A percentile compares a stretch with the other conserved stretches of the same genome.
These are phyloP conservation scores for Embidobia sp. DNA, from an alignment of 2,888 invertebrate species.

Conservation along the genomic window DNA sequence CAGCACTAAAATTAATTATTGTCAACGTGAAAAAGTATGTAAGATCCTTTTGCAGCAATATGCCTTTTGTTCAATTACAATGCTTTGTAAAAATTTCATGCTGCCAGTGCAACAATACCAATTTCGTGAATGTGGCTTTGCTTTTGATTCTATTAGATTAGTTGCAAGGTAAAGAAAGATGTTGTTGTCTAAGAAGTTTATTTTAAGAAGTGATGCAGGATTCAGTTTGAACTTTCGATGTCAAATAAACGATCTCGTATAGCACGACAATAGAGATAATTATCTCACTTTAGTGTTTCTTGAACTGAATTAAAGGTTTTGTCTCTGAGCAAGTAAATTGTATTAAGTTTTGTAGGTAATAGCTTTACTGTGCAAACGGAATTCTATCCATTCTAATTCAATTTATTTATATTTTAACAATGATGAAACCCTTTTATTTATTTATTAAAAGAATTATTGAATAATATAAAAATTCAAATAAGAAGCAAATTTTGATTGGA, in stretches of 20 bases:
- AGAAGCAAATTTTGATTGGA: no score
- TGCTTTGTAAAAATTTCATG: slow-evolving; percentile 18
- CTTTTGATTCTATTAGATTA: slow-evolving; percentile 23
- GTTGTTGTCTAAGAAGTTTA: slow-evolving; percentile 26
- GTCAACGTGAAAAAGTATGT: slow-evolving; percentile 61
- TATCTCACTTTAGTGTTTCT: not conserved
- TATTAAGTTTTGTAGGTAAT: not conserved
- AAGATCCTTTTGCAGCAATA: slow-evolving; percentile 12
- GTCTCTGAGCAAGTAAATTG: not conserved
- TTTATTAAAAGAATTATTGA: no score
- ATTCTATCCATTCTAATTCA: no score
- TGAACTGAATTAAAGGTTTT: no score
- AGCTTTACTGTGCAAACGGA: no score
- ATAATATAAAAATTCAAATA: no score
- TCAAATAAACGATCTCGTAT: slow-evolving; percentile 2
- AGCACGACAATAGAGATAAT: not conserved
- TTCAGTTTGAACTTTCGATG: slow-evolving; percentile 3
- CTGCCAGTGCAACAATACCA: slow-evolving; percentile 8
- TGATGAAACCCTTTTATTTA: no score
- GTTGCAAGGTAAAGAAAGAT: slow-evolving; percentile 36
- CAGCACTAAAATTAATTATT: slow-evolving; percentile 65
- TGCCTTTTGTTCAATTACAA: slow-evolving; percentile 10
- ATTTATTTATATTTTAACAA: no score
- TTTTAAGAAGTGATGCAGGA: not conserved
- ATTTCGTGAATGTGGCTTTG: slow-evolving; percentile 22